A percentile compares a stretch with the other conserved stretches of the same genome.
Conservation (phyloP, 2,797 vertebrate genomes). For the Trichosurus vulpecula region DNA sequence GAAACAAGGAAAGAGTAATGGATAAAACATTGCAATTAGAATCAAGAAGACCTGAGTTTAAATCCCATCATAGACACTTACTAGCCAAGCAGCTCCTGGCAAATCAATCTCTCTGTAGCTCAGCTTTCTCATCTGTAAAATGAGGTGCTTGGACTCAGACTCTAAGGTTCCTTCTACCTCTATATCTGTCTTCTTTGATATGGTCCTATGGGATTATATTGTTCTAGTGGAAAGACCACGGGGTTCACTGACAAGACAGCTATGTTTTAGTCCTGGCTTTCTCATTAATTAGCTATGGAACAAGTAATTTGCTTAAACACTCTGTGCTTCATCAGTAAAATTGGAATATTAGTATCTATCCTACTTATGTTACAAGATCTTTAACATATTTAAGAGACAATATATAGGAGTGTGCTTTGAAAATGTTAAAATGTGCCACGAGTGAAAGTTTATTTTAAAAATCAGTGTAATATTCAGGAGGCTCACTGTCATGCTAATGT, state of each 20-base stretch:
- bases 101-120: neutral
- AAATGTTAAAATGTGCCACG: neutral
- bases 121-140: neutral
- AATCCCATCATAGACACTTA: neutral
- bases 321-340: neutral
- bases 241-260: neutral
- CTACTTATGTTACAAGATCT: neutral
- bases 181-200: neutral
- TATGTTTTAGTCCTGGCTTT: neutral
- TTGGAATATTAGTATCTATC: neutral
- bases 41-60: neutral
- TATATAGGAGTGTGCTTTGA: neutral
- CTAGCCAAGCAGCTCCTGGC: neutral
- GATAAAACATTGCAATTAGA: neutral
- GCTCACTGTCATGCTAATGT: neutral
- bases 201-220: neutral
- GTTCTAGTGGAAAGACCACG: neutral
- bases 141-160: neutral
- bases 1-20: neutral
- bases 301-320: neutral
- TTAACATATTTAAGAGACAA: neutral
- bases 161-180: neutral
- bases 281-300: neutral
- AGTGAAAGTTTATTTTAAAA: neutral
- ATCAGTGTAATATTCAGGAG: neutral